Base-by-base conservation (phyloP, 2,113 vertebrate species). In the Coregonus clupeaformis region DNA sequence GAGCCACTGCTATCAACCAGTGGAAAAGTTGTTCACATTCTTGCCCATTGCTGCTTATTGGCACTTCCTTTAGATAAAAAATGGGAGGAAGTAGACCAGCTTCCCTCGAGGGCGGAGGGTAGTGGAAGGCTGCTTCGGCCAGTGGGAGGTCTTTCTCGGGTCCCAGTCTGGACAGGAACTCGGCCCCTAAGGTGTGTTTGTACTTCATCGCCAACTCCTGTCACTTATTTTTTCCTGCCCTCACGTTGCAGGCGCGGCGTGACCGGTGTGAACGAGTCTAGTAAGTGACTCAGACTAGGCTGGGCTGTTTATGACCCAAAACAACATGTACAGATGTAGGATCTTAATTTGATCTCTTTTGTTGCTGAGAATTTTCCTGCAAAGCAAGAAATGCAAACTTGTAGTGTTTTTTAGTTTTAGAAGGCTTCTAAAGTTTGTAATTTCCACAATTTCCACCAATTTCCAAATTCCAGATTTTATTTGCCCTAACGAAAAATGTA, bases 41-140 rank as follows among this genome's bases (percentile, higher is more conserved):
- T 30, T 0, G 7, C 72, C 25, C 5, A 52, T 80, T 52, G 77
- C 49, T 84, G 86, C 80, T 89, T 89, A 89, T 89, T 80, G 84
- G 78, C 77, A 87, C 87, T 92, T 92, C 91, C 91, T 89, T 84
- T 77, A 76, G 87, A 83, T 84, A 90, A 84, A 11, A 42, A 75
- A 77, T 81, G 80, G 82, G 80, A 89, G 92, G 92, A 91, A 91
- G 89, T 82, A 74, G 78, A 81, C 67, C 65, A 73, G 80, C 80
- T 88, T 91, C 84, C 81, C 84, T 76, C 83, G 70, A 83, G 91
- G 87, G 74, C 79, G 82, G 79, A 85, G 75, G 77, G 79, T 77
- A 76, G 75, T 82, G 47, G 79, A 81, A 11, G 57, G 57, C n/a
- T 20, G 18, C 1, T 14, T 55, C 2, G 4, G 52, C 3, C 3